Conservation (phyloP, 2,797 vertebrate genomes). For the Cottoperca gobio region DNA sequence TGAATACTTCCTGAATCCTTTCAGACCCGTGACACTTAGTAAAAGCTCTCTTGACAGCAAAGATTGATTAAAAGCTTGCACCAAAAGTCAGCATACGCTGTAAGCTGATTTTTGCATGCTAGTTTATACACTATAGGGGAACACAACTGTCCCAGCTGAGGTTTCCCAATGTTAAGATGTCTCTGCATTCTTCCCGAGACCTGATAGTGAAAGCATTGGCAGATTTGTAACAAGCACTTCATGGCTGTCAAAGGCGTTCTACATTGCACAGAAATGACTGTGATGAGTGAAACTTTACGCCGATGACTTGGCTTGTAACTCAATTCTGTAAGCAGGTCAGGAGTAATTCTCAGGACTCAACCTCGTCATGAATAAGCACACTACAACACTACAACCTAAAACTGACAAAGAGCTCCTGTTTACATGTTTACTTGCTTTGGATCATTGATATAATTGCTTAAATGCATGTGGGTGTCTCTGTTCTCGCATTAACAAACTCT, state of each 20-base stretch:
- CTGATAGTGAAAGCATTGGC: background rate
- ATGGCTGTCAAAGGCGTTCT: conserved; percentile 19
- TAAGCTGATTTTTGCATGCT: too few relatives aligned
- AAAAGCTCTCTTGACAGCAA: background rate
- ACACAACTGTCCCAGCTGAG: conserved; percentile 7
- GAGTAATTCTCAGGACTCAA: background rate
- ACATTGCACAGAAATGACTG: conserved; percentile 6
- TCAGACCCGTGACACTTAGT: background rate
- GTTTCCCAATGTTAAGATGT: background rate
- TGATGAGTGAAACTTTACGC: conserved; percentile 45
- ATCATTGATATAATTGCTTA: conserved; percentile 24
- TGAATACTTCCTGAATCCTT: conserved; percentile 39
- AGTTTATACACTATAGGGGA: background rate
- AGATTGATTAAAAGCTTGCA: background rate
- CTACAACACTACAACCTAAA: conserved; percentile 26
- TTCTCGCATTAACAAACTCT: conserved; percentile 13
- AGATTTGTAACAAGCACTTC: conserved; percentile 30
- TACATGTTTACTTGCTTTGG: conserved; percentile 4
- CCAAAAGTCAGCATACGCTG: background rate
- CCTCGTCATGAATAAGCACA: conserved; percentile 17
- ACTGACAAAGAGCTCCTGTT: conserved; percentile 31
- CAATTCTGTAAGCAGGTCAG: conserved; percentile 16
- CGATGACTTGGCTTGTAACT: conserved; percentile 10
- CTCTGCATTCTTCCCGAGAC: conserved; percentile 21
- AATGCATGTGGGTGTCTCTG: conserved; percentile 15